phyloP scores from a whole-genome alignment of 2,888 invertebrate genomes.

The Choreutis nemorana region DNA sequence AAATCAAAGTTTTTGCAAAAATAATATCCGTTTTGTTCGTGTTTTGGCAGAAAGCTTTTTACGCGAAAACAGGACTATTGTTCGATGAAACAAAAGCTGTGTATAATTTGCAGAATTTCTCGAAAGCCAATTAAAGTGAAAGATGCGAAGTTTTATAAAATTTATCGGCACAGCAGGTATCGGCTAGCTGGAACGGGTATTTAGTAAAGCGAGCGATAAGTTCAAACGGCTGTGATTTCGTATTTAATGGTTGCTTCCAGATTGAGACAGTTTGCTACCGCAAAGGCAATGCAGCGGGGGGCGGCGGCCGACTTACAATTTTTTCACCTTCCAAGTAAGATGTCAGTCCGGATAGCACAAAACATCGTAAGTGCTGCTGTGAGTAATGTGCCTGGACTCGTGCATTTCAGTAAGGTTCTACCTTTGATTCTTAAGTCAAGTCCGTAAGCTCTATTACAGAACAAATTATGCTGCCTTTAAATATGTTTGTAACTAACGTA shows the following conservation, averaged over 20 bases:
- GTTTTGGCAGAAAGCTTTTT: background rate
- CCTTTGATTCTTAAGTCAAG: no score
- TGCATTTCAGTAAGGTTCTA: no score
- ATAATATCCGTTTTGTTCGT: slow-evolving; percentile 10
- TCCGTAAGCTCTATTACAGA: no score
- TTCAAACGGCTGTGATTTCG: slow-evolving; percentile 22
- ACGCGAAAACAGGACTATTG: no score
- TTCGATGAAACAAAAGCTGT: no score
- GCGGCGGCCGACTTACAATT: slow-evolving; percentile 34
- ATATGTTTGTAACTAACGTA: no score
- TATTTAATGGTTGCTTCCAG: slow-evolving; percentile 21
- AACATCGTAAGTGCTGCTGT: slow-evolving; percentile 22
- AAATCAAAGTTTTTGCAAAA: slow-evolving; percentile 35
- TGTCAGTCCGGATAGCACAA: slow-evolving; percentile 36
- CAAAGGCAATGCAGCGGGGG: slow-evolving; percentile 50
- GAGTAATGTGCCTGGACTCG: slow-evolving; percentile 19
- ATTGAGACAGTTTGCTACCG: slow-evolving; percentile 59
- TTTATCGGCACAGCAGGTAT: slow-evolving; percentile 42
- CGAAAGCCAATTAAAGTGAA: no score
- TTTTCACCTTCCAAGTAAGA: slow-evolving; percentile 37
- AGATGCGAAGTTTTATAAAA: slow-evolving; percentile 25
- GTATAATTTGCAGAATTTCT: no score
- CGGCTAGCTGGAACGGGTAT: slow-evolving; percentile 29
- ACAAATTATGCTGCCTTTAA: no score
- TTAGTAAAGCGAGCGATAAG: slow-evolving; percentile 21